phyloP scores from a whole-genome alignment of 2,888 invertebrate genomes.

The Protophormia terraenovae region DNA sequence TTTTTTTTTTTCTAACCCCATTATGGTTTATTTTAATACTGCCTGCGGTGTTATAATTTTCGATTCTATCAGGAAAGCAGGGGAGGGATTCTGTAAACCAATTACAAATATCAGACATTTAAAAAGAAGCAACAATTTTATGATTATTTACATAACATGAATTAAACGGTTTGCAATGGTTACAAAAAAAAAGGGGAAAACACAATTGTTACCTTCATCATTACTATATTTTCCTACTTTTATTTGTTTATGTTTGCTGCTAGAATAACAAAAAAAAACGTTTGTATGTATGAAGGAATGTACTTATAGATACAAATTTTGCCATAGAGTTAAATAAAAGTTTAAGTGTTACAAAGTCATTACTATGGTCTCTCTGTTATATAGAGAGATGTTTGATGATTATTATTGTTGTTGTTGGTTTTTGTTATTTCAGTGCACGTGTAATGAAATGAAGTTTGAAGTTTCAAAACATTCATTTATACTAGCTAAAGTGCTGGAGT shows the following conservation, averaged over 20 bases:
- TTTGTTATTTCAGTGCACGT: conserved; percentile 42
- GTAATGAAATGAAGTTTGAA: conserved; percentile 46
- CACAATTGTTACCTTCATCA: conserved; percentile 59
- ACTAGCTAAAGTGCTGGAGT: not conserved
- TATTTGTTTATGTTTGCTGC: not conserved
- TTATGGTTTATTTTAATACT: conserved; percentile 23
- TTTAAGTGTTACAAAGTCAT: conserved; percentile 66
- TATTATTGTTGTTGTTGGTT: conserved; percentile 9
- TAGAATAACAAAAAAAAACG: conserved; percentile 1
- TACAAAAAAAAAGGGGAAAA: conserved; percentile 36
- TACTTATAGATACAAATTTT: conserved; percentile 36
- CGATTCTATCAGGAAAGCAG: conserved; percentile 21
- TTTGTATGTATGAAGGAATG: conserved; percentile 13
- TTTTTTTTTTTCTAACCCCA: conserved; percentile 36
- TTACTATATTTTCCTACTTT: conserved; percentile 17
- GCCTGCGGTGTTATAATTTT: conserved; percentile 61
- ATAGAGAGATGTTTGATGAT: not conserved
- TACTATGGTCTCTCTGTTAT: conserved; percentile 49
- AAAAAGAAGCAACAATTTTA: conserved; percentile 61
- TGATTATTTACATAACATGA: conserved; percentile 58
- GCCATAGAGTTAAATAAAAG: conserved; percentile 46
- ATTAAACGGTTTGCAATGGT: conserved; percentile 38
- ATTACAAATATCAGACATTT: conserved; percentile 53
- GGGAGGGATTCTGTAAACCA: conserved; percentile 42
- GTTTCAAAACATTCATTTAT: conserved; percentile 28